Conservation (phyloP, 2,888 invertebrate genomes). For the Ichneumon xanthorius region DNA sequence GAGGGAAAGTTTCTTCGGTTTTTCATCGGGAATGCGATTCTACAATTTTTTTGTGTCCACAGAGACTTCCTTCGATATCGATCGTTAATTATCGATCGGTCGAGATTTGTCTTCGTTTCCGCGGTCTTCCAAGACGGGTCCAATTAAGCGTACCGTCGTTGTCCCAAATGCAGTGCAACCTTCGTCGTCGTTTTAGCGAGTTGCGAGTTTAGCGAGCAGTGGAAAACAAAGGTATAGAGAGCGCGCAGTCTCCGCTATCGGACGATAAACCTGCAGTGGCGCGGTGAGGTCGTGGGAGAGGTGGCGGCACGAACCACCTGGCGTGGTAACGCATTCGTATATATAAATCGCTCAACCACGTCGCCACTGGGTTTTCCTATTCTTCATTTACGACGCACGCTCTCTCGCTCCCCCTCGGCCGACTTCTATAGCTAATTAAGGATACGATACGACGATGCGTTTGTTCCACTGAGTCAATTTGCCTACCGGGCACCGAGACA, state of each 20-base stretch:
- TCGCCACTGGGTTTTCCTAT: constrained; percentile 32
- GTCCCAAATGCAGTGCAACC: constrained; percentile 12
- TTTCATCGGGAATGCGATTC: neutral
- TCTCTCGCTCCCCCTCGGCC: neutral
- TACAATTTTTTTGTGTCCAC: neutral
- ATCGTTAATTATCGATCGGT: neutral
- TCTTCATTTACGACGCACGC: constrained; percentile 27
- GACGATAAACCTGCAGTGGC: constrained; percentile 48
- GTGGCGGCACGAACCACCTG: constrained; percentile 43
- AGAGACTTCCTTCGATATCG: neutral
- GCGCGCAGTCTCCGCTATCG: constrained; percentile 41
- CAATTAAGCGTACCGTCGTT: constrained; percentile 34
- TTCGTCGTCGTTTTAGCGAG: constrained; percentile 24
- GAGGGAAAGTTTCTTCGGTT: neutral
- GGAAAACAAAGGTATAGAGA: constrained; percentile 13
- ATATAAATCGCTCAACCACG: constrained; percentile 28
- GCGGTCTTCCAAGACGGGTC: neutral
- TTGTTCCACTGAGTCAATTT: constrained; percentile 20
- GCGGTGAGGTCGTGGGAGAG: constrained; percentile 60
- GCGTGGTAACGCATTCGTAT: constrained; percentile 7
- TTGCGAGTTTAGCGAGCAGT: constrained; percentile 9
- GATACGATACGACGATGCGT: constrained; percentile 31
- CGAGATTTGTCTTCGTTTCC: constrained; percentile 7
- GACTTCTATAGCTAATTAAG: constrained; percentile 45
- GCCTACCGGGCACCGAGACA: neutral